A percentile compares a stretch with the other conserved stretches of the same genome.
These are phyloP conservation scores for Huso huso DNA, from an alignment of 2,797 vertebrate species.

Conservation along the genomic window DNA sequence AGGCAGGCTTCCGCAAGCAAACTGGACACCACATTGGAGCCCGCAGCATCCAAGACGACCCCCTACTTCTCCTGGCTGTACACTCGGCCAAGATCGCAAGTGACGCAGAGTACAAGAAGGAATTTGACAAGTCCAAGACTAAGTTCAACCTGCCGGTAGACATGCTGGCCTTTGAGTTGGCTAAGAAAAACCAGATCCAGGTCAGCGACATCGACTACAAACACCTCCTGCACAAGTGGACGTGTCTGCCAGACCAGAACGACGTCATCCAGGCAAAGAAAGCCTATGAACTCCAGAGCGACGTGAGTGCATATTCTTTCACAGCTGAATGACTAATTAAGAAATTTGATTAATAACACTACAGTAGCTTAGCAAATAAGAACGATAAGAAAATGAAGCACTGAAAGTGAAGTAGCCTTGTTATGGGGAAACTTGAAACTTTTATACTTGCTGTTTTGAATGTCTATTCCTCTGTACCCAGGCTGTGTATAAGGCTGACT, in stretches of 20 bases:
- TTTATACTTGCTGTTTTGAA: neutral
- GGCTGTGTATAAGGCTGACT: conserved; percentile 82
- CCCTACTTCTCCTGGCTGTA: conserved; percentile 65
- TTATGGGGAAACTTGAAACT: neutral
- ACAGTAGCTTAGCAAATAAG: no score
- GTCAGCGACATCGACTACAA: conserved; percentile 83
- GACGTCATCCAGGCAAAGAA: conserved; percentile 85
- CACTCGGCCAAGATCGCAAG: conserved; percentile 73
- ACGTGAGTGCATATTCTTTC: no score
- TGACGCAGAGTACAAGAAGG: conserved; percentile 70
- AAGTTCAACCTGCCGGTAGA: conserved; percentile 73
- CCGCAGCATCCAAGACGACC: conserved; percentile 64
- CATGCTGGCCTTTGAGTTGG: conserved; percentile 69
- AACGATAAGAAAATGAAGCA: no score
- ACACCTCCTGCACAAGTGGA: conserved; percentile 77
- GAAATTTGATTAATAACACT: no score
- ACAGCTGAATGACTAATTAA: no score
- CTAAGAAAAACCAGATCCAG: conserved; percentile 78
- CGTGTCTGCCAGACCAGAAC: conserved; percentile 82
- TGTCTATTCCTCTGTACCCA: conserved; percentile 20
- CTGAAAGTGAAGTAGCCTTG: no score
- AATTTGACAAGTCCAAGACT: conserved; percentile 79
- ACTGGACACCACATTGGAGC: conserved; percentile 79
- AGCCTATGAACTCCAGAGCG: conserved; percentile 73
- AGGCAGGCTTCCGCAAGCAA: conserved; percentile 72